Evolutionary conservation across 2,888 invertebrate species (phyloP).

Genomic region (Elegia similella): DNA sequence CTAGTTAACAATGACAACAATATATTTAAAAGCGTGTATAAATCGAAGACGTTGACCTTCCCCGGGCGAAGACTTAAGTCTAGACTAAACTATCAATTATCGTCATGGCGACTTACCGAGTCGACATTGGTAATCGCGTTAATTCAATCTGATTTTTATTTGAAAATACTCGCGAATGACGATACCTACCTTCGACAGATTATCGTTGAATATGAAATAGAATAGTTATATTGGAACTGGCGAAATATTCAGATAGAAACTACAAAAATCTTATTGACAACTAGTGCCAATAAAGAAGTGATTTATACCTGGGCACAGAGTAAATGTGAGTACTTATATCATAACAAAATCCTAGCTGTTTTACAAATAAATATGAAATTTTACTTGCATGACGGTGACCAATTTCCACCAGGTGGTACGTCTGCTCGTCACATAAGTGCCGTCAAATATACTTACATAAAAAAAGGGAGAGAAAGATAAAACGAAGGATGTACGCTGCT

Average conservation of each 20-base stretch:
- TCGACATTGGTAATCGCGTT: neutral
- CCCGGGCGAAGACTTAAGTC: neutral
- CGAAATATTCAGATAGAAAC: neutral
- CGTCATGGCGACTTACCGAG: neutral
- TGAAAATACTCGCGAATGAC: neutral
- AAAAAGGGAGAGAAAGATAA: no score
- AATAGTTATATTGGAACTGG: neutral
- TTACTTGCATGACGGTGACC: no score
- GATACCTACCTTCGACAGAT: neutral
- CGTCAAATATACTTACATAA: no score
- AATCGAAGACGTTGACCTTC: neutral
- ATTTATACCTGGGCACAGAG: no score
- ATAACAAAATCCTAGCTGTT: no score
- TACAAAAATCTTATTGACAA: neutral
- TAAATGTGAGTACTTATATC: no score
- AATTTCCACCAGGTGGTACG: no score
- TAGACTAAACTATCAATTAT: conserved; percentile 5
- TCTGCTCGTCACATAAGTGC: no score
- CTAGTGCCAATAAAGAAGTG: no score
- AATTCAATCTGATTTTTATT: neutral
- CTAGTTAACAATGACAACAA: neutral
- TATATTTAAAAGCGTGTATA: neutral
- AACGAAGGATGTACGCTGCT: no score
- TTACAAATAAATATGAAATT: no score
- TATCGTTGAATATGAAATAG: neutral